These are phyloP conservation scores for Montipora capitata DNA, from an alignment of 92 coral and sea anemone species.

Conservation along the genomic window DNA sequence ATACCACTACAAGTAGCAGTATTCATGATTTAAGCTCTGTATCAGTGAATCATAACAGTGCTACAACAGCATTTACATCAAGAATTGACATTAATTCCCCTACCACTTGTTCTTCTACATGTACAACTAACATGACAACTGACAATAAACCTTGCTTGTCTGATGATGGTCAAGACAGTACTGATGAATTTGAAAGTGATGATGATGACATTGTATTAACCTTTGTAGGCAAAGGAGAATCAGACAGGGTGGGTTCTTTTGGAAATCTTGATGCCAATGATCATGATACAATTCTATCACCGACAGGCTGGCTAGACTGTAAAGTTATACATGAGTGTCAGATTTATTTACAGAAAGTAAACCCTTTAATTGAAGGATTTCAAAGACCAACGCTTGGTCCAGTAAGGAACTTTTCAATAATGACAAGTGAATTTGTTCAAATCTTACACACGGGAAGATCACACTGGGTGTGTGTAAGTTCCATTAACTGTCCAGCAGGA, in stretches of 20 bases:
- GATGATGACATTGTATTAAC: conserved; percentile 35
- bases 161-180: conserved; percentile 46
- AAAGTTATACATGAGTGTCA: conserved; percentile 57
- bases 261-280: conserved; percentile 51
- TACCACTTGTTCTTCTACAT: conserved; percentile 61
- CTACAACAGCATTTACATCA: conserved; percentile 37
- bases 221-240: conserved; percentile 46
- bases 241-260: conserved; percentile 39
- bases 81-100: conserved; percentile 36
- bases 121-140: conserved; percentile 33
- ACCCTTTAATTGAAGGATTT: conserved; percentile 74
- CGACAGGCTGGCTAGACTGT: conserved; percentile 74
- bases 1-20: conserved; percentile 8
- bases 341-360: conserved; percentile 58
- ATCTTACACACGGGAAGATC: conserved; percentile 60
- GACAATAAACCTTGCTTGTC: conserved; percentile 37
- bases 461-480: conserved; percentile 77
- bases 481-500: conserved; percentile 66
- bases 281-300: conserved; percentile 64
- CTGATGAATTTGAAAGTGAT: conserved; percentile 48
- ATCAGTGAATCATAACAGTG: conserved; percentile 11
- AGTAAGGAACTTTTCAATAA: conserved; percentile 46
- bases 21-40: conserved; percentile 9
- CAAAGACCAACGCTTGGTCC: conserved; percentile 74
- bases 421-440: conserved; percentile 69